Evolutionary conservation across 1,140 invertebrate genomes (phyloP).

Genomic region (Aphidius ervi): DNA sequence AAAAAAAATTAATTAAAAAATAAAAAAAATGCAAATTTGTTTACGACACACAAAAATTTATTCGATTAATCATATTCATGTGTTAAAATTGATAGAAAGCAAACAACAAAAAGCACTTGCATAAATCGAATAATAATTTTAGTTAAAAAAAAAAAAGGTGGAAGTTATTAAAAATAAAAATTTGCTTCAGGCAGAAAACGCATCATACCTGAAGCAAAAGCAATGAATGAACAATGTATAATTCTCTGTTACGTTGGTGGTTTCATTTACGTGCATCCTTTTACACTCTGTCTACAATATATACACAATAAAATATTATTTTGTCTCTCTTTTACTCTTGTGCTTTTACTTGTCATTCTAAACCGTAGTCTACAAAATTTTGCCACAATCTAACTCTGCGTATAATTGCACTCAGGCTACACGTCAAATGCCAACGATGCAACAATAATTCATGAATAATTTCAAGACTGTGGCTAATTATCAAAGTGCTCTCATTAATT

Average conservation of each 20-base stretch:
- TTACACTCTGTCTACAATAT: conserved; percentile 3
- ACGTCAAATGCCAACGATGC: conserved; percentile 13
- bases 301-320: background rate
- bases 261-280: conserved; percentile 15
- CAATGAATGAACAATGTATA: conserved; percentile 14
- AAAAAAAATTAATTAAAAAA: too few relatives aligned
- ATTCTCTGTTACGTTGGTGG: conserved; percentile 5
- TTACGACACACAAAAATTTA: too few relatives aligned
- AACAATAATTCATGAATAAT: conserved; percentile 8
- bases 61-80: too few relatives aligned
- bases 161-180: background rate
- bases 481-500: background rate
- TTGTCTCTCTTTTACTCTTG: conserved; percentile 5
- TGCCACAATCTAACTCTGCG: conserved; percentile 10
- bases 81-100: too few relatives aligned
- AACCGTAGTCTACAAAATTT: background rate
- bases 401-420: conserved; percentile 12
- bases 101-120: too few relatives aligned
- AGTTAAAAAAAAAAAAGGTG: conserved; percentile 5
- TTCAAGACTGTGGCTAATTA: conserved; percentile 12
- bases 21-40: too few relatives aligned
- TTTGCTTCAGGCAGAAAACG: background rate
- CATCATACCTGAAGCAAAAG: conserved; percentile 1
- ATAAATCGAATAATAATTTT: too few relatives aligned
- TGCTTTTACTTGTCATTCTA: too few relatives aligned